phyloP scores from a whole-genome alignment of 2,797 vertebrate genomes.

The Atherinosoma microstoma region DNA sequence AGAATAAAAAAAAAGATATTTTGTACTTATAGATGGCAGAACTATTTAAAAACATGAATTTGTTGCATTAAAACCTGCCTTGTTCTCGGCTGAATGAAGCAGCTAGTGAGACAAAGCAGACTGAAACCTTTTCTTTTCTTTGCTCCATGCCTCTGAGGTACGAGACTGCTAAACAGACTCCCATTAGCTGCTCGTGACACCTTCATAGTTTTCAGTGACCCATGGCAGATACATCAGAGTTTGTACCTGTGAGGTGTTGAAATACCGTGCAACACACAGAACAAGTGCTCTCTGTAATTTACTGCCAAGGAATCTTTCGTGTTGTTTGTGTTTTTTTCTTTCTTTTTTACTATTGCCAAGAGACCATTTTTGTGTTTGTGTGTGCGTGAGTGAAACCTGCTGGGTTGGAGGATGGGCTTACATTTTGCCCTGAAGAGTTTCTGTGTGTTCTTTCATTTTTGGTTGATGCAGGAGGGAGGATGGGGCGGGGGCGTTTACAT shows the following conservation, averaged over 20 bases:
- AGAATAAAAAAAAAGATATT: too few relatives aligned
- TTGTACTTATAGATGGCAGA: too few relatives aligned
- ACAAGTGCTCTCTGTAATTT: constrained; percentile 9
- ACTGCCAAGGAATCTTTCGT: background rate
- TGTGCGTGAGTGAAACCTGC: constrained; percentile 44
- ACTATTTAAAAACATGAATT: too few relatives aligned
- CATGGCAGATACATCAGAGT: background rate
- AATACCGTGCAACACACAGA: background rate
- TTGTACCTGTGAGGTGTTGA: constrained; percentile 1
- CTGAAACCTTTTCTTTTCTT: background rate
- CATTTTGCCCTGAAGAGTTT: constrained; percentile 32
- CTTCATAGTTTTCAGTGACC: background rate
- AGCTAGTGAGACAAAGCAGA: background rate
- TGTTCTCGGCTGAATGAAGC: background rate
- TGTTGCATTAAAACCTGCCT: too few relatives aligned
- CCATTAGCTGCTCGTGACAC: background rate
- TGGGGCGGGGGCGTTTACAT: background rate
- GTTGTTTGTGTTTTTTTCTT: constrained; percentile 1
- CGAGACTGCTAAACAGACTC: background rate
- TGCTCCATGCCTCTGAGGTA: background rate
- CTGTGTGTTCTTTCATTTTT: constrained; percentile 22
- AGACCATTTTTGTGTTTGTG: background rate
- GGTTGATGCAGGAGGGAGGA: background rate
- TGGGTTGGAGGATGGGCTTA: constrained; percentile 37
- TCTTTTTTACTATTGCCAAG: background rate